A percentile compares a stretch with the other conserved stretches of the same genome.
Conservation (phyloP, 2,797 vertebrate genomes). For the Lacerta viridis region DNA sequence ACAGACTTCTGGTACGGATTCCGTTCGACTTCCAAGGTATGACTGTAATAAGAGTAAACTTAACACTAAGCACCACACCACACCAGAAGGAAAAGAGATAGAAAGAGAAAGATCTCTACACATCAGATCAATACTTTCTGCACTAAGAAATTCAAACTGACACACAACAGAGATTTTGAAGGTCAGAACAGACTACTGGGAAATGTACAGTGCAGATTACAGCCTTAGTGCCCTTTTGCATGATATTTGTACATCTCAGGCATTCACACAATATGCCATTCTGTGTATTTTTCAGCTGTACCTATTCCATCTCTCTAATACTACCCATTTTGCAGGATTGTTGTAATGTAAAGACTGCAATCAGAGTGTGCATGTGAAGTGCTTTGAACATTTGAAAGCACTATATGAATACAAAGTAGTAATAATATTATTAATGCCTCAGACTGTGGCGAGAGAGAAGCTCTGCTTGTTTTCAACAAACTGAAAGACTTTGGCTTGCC, state of each 20-base stretch:
- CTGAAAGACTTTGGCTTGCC: constrained; percentile 59
- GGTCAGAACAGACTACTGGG: neutral
- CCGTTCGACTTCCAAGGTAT: no score
- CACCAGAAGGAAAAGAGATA: no score
- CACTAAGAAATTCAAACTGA: neutral
- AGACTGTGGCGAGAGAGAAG: neutral
- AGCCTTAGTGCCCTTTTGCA: neutral
- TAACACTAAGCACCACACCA: no score
- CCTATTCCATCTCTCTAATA: no score
- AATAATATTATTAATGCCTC: neutral
- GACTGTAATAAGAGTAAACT: no score
- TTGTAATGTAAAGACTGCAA: neutral
- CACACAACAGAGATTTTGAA: neutral
- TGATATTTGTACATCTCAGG: neutral
- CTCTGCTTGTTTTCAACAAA: constrained; percentile 38
- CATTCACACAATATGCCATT: neutral
- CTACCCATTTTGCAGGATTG: neutral
- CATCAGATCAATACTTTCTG: no score
- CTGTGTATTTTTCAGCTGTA: no score
- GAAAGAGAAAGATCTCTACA: no score
- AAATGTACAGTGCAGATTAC: neutral
- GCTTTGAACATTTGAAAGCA: constrained; percentile 7
- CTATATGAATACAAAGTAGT: neutral
- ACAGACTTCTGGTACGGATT: no score
- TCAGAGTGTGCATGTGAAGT: neutral